These are phyloP conservation scores for Lophotis ruficrista DNA, from an alignment of 2,113 vertebrate species.

Conservation along the genomic window DNA sequence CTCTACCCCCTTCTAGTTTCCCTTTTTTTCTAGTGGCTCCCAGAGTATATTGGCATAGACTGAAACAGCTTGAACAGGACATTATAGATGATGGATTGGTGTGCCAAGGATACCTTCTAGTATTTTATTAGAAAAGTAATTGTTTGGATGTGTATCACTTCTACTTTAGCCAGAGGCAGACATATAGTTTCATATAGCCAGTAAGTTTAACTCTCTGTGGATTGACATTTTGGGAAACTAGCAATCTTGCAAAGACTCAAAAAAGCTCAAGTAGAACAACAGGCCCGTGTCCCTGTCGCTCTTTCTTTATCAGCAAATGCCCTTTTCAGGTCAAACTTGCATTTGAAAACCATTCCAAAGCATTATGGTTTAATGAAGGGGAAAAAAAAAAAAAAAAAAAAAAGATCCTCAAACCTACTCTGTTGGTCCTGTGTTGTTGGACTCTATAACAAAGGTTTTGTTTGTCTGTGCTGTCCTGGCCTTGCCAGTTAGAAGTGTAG, in stretches of 20 bases:
- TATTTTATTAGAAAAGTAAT: constrained; percentile 30
- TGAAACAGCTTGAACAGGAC: not conserved
- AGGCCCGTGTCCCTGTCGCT: not conserved
- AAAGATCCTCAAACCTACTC: not conserved
- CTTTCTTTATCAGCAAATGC: not conserved
- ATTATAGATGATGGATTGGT: not conserved
- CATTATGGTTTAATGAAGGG: not conserved
- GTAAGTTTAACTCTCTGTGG: not conserved
- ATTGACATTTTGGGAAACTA: not conserved
- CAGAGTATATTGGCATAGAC: not conserved
- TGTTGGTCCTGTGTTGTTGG: not conserved
- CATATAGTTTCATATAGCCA: not conserved
- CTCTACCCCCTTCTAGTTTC: not conserved
- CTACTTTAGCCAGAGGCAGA: not conserved
- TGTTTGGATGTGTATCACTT: constrained; percentile 30
- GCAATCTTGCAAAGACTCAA: not conserved
- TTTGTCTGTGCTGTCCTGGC: not conserved
- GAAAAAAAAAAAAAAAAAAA: too few relatives aligned
- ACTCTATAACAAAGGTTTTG: not conserved
- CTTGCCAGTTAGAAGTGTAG: not conserved
- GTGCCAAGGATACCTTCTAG: not conserved
- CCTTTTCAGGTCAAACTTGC: not conserved
- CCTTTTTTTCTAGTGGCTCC: not conserved
- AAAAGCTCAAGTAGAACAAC: not conserved
- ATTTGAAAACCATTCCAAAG: not conserved